Conservation (phyloP, 2,797 vertebrate genomes). For the Scyliorhinus canicula region DNA sequence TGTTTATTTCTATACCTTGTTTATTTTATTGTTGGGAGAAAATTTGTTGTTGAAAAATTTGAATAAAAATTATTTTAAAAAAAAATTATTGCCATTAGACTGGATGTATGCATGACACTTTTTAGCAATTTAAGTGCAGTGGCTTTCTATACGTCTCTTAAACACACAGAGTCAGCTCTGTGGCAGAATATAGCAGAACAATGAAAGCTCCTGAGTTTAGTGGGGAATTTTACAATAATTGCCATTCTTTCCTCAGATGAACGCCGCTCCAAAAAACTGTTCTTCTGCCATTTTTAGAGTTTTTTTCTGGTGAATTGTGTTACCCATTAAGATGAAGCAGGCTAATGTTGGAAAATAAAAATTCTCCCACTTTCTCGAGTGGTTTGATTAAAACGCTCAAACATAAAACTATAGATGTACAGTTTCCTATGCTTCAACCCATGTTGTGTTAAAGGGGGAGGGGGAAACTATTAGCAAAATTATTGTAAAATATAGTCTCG, state of each 20-base stretch:
- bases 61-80: too few species aligned
- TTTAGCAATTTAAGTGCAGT: not conserved
- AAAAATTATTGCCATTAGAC: not conserved
- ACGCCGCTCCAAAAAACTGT: not conserved
- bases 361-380: not conserved
- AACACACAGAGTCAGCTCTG: not conserved
- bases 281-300: not conserved
- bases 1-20: too few species aligned
- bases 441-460: not conserved
- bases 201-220: not conserved
- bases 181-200: not conserved
- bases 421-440: not conserved
- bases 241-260: not conserved
- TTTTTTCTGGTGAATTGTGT: not conserved
- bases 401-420: not conserved
- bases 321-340: not conserved
- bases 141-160: not conserved
- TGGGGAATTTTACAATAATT: not conserved
- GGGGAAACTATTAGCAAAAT: too few species aligned
- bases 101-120: not conserved
- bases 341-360: not conserved
- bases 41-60: too few species aligned
- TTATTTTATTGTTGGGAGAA: too few species aligned
- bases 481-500: too few species aligned
- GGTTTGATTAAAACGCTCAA: not conserved